Base-by-base conservation (phyloP, 2,797 vertebrate genomes). In the Crax fasciolata region DNA sequence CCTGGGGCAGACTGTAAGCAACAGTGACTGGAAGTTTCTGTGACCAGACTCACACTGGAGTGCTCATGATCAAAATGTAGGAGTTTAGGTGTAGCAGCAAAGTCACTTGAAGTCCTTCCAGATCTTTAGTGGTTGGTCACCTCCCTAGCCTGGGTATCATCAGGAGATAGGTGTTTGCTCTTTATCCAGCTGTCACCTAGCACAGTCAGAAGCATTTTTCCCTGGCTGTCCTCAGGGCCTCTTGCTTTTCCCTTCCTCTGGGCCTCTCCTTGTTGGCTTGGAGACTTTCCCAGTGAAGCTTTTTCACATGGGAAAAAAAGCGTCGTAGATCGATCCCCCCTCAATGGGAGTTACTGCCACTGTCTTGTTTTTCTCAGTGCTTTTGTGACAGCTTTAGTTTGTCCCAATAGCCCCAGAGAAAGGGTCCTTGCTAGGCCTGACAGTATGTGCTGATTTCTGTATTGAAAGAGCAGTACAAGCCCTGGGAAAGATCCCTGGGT, bases 261-360 rank as follows among this genome's bases (percentile, higher is more conserved):
- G 54, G 85, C 87, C 85, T 96, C 83, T 91, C 14, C 25, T 54
- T 16, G 84, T 90, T 58, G 74, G 32, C 71, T 93, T 96, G 76
- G 91, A 92, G 94, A 43, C 59, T 91, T 96, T 94, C 87, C 85
- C 87, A 93, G 90, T 81, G 82, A 96, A 86, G 44, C 6, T 7
- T 52, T 96, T 95, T 94, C 94, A 87, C 62, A 73, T 63, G 25
- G 55, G 35, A 75, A 81, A 91, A 89, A 89, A 78, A 57, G 13
- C 48, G 18, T 84, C 9, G 23, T 38, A 71, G 74, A 62, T 32
- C 10, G 2, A 84, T 85, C 38, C 49, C 46, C 19, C 71, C 89
- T 89, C 71, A 74, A 3, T 1, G 11, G 49, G 61, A 92, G 80
- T 90, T 93, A 67, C 75, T 92, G 67, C 55, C 32, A 19, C 28